A percentile compares a stretch with the other conserved stretches of the same genome.
These are phyloP conservation scores for Corythornis cristatus DNA, from an alignment of 2,113 vertebrate genomes.

Conservation along the genomic window DNA sequence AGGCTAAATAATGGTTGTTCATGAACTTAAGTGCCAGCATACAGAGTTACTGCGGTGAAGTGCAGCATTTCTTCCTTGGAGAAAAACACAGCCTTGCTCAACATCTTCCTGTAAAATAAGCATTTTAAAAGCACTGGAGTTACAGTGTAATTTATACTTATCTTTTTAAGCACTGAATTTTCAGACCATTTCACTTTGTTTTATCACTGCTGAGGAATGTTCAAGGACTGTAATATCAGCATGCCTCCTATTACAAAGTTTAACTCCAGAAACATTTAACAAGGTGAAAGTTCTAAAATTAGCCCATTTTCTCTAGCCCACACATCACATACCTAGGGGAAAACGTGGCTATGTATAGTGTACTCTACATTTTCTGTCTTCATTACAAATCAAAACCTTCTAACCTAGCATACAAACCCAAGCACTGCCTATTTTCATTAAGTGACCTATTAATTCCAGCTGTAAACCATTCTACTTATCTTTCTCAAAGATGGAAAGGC, in stretches of 20 bases:
- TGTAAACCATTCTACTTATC: neutral
- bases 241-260: slow-evolving; percentile 39
- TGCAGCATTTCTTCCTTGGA: slow-evolving; percentile 22
- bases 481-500: neutral
- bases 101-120: neutral
- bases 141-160: slow-evolving; percentile 47
- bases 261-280: slow-evolving; percentile 53
- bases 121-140: slow-evolving; percentile 16
- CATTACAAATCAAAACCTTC: slow-evolving; percentile 13
- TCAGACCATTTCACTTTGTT: slow-evolving; percentile 40
- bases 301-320: neutral
- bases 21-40: neutral
- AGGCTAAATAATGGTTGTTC: neutral
- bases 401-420: neutral
- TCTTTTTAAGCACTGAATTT: slow-evolving; percentile 38
- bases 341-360: neutral
- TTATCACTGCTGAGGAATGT: slow-evolving; percentile 47
- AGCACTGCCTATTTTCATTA: slow-evolving; percentile 17
- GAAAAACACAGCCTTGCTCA: slow-evolving; percentile 5
- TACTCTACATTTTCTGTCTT: slow-evolving; percentile 7
- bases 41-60: slow-evolving; percentile 22
- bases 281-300: slow-evolving; percentile 60
- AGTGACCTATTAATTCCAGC: slow-evolving; percentile 28
- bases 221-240: slow-evolving; percentile 41
- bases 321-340: slow-evolving; percentile 18